Conservation (phyloP, 2,113 vertebrate genomes). For the Dissostichus mawsoni region DNA sequence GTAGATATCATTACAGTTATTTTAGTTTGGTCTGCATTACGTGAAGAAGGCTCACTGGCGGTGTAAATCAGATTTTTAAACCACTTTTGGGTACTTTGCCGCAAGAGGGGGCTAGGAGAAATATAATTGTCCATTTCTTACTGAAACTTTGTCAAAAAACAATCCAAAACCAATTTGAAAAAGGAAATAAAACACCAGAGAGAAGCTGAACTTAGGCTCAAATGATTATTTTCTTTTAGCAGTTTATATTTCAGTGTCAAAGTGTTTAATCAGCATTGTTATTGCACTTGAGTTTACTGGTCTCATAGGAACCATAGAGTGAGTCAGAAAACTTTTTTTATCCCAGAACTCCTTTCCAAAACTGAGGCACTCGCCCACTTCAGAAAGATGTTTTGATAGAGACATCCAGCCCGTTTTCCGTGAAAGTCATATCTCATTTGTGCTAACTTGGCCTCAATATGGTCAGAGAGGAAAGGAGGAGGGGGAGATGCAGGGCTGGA, state of each 20-base stretch:
- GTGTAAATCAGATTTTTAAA: neutral
- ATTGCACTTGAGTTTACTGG: constrained; percentile 37
- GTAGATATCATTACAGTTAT: constrained; percentile 11
- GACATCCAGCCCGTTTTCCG: constrained; percentile 52
- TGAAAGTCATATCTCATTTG: constrained; percentile 56
- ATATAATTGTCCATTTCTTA: constrained; percentile 23
- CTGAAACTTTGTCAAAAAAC: constrained; percentile 14
- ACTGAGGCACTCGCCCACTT: constrained; percentile 42
- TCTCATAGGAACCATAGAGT: constrained; percentile 42
- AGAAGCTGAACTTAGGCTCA: constrained; percentile 6
- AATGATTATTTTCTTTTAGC: constrained; percentile 29
- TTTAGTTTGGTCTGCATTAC: constrained; percentile 1
- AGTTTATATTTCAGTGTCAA: constrained; percentile 24
- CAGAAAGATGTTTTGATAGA: constrained; percentile 53
- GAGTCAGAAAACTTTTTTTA: constrained; percentile 34
- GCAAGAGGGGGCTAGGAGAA: constrained; percentile 72
- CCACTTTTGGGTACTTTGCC: constrained; percentile 50
- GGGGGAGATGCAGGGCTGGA: neutral
- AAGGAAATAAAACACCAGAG: constrained; percentile 9
- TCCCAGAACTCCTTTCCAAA: constrained; percentile 16
- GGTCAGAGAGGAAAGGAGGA: constrained; percentile 13
- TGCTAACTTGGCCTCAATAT: constrained; percentile 34
- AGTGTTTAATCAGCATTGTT: constrained; percentile 37
- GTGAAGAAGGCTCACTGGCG: neutral
- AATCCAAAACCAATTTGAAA: neutral